Conservation (phyloP, 2,113 vertebrate genomes). For the Dissostichus mawsoni region DNA sequence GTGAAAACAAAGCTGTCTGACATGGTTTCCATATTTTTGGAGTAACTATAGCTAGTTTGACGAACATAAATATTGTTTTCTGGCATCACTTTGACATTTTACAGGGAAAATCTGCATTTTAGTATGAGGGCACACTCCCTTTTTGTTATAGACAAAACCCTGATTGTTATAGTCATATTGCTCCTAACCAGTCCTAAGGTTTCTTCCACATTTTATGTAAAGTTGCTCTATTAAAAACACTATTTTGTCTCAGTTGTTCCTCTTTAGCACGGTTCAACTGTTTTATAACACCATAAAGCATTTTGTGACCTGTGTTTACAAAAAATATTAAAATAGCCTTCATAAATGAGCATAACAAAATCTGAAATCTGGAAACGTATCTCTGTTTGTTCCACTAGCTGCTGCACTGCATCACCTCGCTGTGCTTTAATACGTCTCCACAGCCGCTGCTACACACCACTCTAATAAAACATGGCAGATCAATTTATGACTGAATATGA, state of each 20-base stretch:
- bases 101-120: no score
- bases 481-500: slow-evolving; percentile 77
- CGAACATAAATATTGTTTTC: no score
- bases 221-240: neutral
- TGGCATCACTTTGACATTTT: no score
- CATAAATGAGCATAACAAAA: neutral
- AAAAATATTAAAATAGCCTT: neutral
- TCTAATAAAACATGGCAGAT: slow-evolving; percentile 79
- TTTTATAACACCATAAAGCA: neutral
- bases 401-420: slow-evolving; percentile 38
- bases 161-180: neutral
- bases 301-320: neutral
- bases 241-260: neutral
- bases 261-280: no score
- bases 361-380: neutral
- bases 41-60: no score
- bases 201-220: neutral
- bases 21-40: no score
- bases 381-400: neutral
- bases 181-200: neutral
- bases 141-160: no score
- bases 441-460: slow-evolving; percentile 56
- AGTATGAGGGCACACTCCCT: no score
- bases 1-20: no score
- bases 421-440: slow-evolving; percentile 47